A percentile compares a stretch with the other conserved stretches of the same genome.
These are phyloP conservation scores for Caenorhabditis doughertyi DNA, from an alignment of 2,888 invertebrate genomes.

Conservation along the genomic window DNA sequence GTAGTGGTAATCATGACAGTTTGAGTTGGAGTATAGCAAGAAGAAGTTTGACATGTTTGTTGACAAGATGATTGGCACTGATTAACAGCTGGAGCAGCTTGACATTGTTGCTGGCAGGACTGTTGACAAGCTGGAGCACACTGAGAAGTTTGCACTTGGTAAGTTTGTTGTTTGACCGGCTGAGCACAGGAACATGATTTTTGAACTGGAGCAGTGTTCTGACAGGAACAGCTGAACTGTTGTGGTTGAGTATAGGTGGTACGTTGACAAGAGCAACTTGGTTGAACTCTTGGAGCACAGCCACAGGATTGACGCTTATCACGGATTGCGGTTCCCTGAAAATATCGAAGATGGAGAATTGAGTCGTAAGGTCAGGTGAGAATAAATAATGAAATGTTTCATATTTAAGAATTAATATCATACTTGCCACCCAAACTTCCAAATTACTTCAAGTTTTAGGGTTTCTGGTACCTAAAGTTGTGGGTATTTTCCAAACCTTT, in stretches of 20 bases:
- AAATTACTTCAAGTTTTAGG: no score
- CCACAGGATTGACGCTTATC: conserved; percentile 66
- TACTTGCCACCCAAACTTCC: no score
- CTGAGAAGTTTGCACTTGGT: conserved; percentile 65
- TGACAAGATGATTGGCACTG: conserved; percentile 68
- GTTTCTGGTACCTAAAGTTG: no score
- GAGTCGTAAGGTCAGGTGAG: no score
- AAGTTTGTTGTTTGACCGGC: conserved; percentile 48
- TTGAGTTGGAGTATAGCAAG: conserved; percentile 44
- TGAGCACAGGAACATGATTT: conserved; percentile 51
- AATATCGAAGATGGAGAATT: no score
- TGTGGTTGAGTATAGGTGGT: conserved; percentile 50
- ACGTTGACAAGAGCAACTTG: conserved; percentile 56
- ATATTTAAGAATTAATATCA: no score
- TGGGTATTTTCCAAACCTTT: no score
- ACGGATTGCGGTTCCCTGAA: conserved; percentile 51
- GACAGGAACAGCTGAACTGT: conserved; percentile 61
- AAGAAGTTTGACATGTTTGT: conserved; percentile 56
- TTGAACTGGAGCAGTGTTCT: conserved; percentile 57
- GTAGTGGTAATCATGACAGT: conserved; percentile 49
- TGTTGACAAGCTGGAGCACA: conserved; percentile 71
- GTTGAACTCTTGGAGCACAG: conserved; percentile 52
- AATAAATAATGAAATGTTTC: background rate
- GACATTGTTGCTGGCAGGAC: conserved; percentile 68
- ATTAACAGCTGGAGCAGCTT: conserved; percentile 49